A percentile compares a stretch with the other conserved stretches of the same genome.
These are phyloP conservation scores for Drosophila vallismaia DNA, from an alignment of 2,888 invertebrate species.

Conservation along the genomic window DNA sequence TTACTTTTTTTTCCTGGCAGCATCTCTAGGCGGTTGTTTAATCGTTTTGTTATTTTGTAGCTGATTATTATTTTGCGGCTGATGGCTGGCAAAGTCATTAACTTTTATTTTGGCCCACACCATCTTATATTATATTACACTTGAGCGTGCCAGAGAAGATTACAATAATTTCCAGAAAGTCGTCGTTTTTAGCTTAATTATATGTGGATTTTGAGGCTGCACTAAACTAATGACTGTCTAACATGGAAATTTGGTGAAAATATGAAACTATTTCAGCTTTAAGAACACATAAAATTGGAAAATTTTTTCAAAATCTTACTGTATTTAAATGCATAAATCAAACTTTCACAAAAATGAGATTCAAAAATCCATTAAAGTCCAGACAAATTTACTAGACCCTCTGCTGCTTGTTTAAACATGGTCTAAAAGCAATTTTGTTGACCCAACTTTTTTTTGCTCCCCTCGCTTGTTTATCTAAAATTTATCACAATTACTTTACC, in stretches of 20 bases:
- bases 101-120: constrained; percentile 42
- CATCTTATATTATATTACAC: constrained; percentile 34
- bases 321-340: neutral
- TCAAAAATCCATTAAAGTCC: constrained; percentile 26
- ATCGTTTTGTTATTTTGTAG: constrained; percentile 29
- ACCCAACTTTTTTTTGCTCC: constrained; percentile 31
- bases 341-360: constrained; percentile 2
- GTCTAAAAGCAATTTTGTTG: constrained; percentile 45
- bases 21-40: constrained; percentile 10
- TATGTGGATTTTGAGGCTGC: constrained; percentile 35
- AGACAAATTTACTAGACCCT: constrained; percentile 33
- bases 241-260: constrained; percentile 15
- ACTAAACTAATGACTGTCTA: constrained; percentile 27
- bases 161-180: constrained; percentile 41
- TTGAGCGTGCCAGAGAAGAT: constrained; percentile 40
- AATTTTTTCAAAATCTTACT: neutral
- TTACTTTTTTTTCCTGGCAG: constrained; percentile 18
- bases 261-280: neutral
- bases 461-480: constrained; percentile 44
- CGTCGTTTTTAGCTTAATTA: constrained; percentile 36
- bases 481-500: constrained; percentile 49
- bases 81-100: constrained; percentile 62
- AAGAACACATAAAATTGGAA: neutral
- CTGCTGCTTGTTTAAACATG: constrained; percentile 31
- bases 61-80: constrained; percentile 38